Evolutionary conservation across 1,140 invertebrate species (phyloP), one percentile per base, ranked within the genome.

Genomic region (Megalopta genalis): DNA sequence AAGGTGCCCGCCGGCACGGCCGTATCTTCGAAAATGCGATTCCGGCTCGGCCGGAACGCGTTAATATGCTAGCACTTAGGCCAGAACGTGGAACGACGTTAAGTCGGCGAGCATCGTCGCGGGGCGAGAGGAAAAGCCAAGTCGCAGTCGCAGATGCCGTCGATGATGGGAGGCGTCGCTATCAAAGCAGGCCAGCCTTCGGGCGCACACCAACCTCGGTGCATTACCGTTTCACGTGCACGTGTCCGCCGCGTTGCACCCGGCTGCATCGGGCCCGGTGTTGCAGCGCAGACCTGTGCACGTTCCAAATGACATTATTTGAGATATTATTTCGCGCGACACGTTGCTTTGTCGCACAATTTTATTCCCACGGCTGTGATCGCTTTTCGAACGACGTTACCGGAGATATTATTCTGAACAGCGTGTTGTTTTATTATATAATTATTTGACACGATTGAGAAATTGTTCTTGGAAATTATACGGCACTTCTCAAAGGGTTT

Each of bases 111-210:
- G 32, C 18, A 16, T 9, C 6, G 39, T 57, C 27, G 65, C 14
- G 21, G 23, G 14, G 27, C n/a, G 42, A 23, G 59, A 57, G 37
- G 14, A 1, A 46, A 10, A 46, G 42, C 9, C 1, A 12, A 12
- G 42, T 65, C 68, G 46, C 52, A 74, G 57, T 27, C 18, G 46
- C 77, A 66, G 52, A 73, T 37, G 71, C 49, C n/a, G 65, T 32
- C 59, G 42, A 69, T 63, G 76, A 77, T 83, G 59, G 75, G 74
- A 73, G 46, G 23, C 72, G 60, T 76, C 52, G 67, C 49, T 87
- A 81, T 87, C 77, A 39, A 87, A 87, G 73, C 87, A 75, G 77
- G 69, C 64, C 86, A 85, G 42, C 64, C 27, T 54, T 46, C 49
- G 10, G n/a, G 46, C 42, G 27, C 68, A 18, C 16, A 63, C 67